phyloP scores from a whole-genome alignment of 2,113 vertebrate species.

The Corydoras sp. region DNA sequence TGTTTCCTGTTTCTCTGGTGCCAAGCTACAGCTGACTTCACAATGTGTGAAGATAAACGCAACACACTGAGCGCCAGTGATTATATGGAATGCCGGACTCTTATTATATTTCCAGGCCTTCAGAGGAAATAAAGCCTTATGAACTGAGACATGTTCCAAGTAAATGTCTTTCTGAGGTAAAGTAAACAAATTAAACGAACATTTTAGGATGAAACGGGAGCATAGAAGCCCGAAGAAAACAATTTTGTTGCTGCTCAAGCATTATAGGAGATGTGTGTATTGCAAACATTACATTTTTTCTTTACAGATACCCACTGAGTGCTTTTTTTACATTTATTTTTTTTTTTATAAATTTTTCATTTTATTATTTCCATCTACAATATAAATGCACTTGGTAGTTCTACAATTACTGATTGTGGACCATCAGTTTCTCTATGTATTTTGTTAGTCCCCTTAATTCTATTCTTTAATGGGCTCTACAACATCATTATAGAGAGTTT shows the following conservation, averaged over 20 bases:
- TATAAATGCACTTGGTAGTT: too few species aligned
- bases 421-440: too few species aligned
- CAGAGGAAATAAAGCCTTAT: constrained; percentile 26
- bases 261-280: not conserved
- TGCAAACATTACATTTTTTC: constrained; percentile 5
- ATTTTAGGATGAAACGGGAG: constrained; percentile 1
- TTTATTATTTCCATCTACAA: too few species aligned
- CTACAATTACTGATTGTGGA: too few species aligned
- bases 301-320: not conserved
- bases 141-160: constrained; percentile 19
- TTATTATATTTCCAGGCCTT: constrained; percentile 33
- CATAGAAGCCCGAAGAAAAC: not conserved
- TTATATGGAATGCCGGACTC: constrained; percentile 35
- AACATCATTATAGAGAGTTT: too few species aligned
- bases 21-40: constrained; percentile 18
- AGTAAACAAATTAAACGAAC: constrained; percentile 5
- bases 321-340: too few species aligned
- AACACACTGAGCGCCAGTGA: constrained; percentile 34
- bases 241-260: not conserved
- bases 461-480: too few species aligned
- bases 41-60: constrained; percentile 40
- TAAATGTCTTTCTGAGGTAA: constrained; percentile 1
- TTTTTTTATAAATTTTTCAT: too few species aligned
- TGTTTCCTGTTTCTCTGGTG: constrained; percentile 35
- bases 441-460: too few species aligned